Conservation (phyloP, 1,140 invertebrate genomes). For the Drosophila tsacasi region DNA sequence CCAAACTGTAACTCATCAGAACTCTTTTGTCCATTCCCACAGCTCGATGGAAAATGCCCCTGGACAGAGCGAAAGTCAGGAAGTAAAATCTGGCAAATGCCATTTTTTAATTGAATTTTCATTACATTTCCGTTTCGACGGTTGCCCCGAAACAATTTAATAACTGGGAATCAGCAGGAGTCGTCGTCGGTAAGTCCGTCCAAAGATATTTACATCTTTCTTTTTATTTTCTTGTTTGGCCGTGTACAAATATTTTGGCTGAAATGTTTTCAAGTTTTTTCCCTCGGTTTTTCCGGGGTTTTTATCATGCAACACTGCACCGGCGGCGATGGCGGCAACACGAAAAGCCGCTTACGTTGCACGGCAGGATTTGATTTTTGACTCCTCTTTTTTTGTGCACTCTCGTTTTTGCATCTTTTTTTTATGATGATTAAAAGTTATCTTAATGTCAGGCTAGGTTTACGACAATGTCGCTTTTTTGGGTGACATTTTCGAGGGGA, state of each 20-base stretch:
- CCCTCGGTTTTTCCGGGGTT: constrained; percentile 22
- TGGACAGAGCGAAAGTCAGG: constrained; percentile 26
- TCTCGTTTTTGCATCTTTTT: constrained; percentile 48
- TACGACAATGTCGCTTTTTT: constrained; percentile 69
- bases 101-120: constrained; percentile 83
- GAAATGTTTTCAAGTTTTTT: constrained; percentile 49
- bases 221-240: constrained; percentile 41
- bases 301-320: constrained; percentile 59
- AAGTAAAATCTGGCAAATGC: constrained; percentile 76
- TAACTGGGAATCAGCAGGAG: constrained; percentile 55
- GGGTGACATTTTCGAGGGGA: constrained; percentile 28
- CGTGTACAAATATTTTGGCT: constrained; percentile 53
- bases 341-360: constrained; percentile 78
- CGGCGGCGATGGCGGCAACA: constrained; percentile 50
- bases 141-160: constrained; percentile 67
- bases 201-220: constrained; percentile 35
- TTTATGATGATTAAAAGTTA: constrained; percentile 82
- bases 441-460: constrained; percentile 77
- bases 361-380: constrained; percentile 46
- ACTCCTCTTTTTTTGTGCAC: constrained; percentile 27
- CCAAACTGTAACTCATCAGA: constrained; percentile 42
- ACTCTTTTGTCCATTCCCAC: constrained; percentile 16
- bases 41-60: constrained; percentile 6
- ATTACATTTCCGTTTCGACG: constrained; percentile 79
- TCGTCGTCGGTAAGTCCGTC: constrained; percentile 56